Evolutionary conservation across 2,888 invertebrate genomes (phyloP).

Genomic region (Busseola fusca): DNA sequence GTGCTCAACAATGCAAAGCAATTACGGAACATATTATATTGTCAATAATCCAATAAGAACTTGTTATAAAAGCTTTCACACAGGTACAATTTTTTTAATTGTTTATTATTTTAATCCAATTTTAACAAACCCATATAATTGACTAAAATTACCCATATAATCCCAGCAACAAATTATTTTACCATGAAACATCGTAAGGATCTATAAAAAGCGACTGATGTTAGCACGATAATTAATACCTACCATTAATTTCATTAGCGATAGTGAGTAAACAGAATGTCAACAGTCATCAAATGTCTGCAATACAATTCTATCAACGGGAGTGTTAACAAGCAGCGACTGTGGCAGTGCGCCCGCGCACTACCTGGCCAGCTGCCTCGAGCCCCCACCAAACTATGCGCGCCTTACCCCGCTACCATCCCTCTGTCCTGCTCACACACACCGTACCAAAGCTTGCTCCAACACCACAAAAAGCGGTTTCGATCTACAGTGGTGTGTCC

Average conservation of each 20-base stretch:
- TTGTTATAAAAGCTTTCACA: background rate
- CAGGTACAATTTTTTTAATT: background rate
- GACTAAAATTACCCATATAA: background rate
- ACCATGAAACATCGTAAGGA: slow-evolving; percentile 11
- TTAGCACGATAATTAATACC: slow-evolving; percentile 54
- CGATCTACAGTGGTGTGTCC: slow-evolving; percentile 76
- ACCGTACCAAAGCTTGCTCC: slow-evolving; percentile 78
- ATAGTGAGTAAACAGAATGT: slow-evolving; percentile 72
- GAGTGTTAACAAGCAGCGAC: slow-evolving; percentile 87
- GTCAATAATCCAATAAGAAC: background rate
- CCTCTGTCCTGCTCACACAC: slow-evolving; percentile 80
- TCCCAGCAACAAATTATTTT: background rate
- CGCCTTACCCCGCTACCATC: slow-evolving; percentile 82
- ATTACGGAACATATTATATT: background rate
- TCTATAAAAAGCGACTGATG: slow-evolving; percentile 14
- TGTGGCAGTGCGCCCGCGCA: slow-evolving; percentile 82
- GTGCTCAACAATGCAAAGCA: background rate
- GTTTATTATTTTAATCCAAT: background rate
- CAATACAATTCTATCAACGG: slow-evolving; percentile 81
- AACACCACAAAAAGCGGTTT: slow-evolving; percentile 88
- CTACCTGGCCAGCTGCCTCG: slow-evolving; percentile 88
- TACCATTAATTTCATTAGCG: slow-evolving; percentile 64
- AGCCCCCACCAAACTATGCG: slow-evolving; percentile 81
- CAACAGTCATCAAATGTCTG: slow-evolving; percentile 77
- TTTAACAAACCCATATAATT: background rate